A percentile compares a stretch with the other conserved stretches of the same genome.
These are phyloP conservation scores for Miniopterus natalensis DNA, from an alignment of 2,113 vertebrate species.

Conservation along the genomic window DNA sequence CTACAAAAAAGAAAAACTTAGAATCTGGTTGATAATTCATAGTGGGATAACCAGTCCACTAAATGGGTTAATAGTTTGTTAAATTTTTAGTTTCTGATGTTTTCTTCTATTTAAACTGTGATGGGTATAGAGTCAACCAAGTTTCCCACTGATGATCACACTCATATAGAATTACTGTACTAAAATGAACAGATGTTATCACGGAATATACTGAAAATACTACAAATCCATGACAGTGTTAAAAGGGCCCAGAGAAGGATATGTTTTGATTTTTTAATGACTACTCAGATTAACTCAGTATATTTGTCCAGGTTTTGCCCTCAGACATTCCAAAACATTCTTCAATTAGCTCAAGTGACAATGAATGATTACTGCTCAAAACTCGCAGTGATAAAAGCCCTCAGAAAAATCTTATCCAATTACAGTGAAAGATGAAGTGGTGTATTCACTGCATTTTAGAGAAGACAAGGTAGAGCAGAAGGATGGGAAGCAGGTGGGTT, in stretches of 20 bases:
- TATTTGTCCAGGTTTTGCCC: conserved; percentile 8
- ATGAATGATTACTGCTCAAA: not conserved
- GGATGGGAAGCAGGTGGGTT: not conserved
- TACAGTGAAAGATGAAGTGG: not conserved
- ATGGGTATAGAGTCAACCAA: not conserved
- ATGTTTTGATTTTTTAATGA: not conserved
- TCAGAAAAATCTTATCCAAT: not conserved
- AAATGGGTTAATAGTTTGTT: not conserved
- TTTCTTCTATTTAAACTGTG: not conserved
- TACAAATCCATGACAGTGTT: not conserved
- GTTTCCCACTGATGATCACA: not conserved
- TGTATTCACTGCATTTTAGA: not conserved
- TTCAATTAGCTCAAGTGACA: not conserved
- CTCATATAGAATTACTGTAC: not conserved
- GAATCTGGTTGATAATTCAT: not conserved
- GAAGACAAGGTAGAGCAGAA: not conserved
- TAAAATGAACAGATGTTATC: not conserved
- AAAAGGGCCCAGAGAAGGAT: not conserved
- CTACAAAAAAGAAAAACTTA: not conserved
- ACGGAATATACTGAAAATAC: not conserved
- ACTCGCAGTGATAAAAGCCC: not conserved
- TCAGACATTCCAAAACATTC: conserved; percentile 6
- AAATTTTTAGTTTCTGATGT: not conserved
- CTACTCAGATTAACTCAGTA: not conserved
- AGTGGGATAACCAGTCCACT: not conserved